Base-by-base conservation (phyloP, 2,888 invertebrate species). In the Oithona nana region DNA sequence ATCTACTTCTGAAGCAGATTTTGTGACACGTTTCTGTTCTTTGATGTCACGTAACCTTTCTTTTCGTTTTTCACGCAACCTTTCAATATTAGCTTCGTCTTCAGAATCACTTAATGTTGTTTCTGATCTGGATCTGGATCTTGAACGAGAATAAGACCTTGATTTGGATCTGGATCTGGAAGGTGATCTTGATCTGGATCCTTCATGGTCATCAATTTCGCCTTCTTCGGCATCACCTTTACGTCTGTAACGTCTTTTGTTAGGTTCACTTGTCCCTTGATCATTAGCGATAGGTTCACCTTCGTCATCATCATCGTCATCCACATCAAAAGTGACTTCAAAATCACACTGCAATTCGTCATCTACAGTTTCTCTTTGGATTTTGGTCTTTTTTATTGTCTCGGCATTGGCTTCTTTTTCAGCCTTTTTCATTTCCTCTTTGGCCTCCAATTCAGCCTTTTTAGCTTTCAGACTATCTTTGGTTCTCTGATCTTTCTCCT, bases 1-100 rank as follows among this genome's bases (percentile, higher is more conserved):
- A 24, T 62, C 62, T 24, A 62, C 31, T 20, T 62, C 62, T 30
- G 28, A 29, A 26, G 48, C 59, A 8, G 39, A 22, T 30, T 57
- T 57, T 11, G 20, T 20, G n/a, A 30, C 24, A 24, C 48, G 49
- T 26, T 50, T 48, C 1, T 11, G 4, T 24, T 24, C 20, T n/a
- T 20, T 24, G 39, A 59, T 50, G 24, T 59, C 59, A 22, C 28
- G 26, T 3, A 28, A 24, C 26, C 49, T 20, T 49, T 24, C 20
- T 24, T 11, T n/a, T 28, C 57, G 29, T n/a, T n/a, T 29, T 29
- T 13, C 22, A n/a, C 57, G n/a, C 8, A 39, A 22, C 28, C 3
- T 29, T 30, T 8, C 22, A 1, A 57, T 8, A 39, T n/a, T 30
- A 13, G 49, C 8, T 54, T 26, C 26, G 2, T 54, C 54, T 6